Conservation (phyloP, 2,113 vertebrate species). For the Oxyura jamaicensis region DNA sequence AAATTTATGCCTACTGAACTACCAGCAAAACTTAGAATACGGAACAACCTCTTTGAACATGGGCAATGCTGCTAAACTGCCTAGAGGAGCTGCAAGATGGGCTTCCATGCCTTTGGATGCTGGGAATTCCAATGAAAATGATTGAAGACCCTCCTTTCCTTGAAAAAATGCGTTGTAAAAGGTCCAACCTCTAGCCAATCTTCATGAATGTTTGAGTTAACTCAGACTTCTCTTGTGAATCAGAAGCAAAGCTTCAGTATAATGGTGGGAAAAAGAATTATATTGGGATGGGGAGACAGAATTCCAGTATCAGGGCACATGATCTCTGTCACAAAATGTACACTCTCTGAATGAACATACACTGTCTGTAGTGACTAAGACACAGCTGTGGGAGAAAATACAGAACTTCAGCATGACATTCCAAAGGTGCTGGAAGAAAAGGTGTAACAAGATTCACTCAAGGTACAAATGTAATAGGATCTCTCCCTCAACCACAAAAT, state of each 20-base stretch:
- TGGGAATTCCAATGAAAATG: neutral
- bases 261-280: neutral
- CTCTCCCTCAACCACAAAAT: neutral
- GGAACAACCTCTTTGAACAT: neutral
- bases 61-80: neutral
- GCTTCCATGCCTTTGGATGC: neutral
- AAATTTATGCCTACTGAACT: neutral
- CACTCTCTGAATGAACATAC: neutral
- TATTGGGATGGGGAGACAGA: neutral
- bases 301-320: neutral
- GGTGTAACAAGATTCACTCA: neutral
- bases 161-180: neutral
- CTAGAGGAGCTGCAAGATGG: neutral
- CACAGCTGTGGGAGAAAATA: neutral
- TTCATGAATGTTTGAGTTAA: neutral
- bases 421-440: neutral
- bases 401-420: neutral
- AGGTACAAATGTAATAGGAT: neutral
- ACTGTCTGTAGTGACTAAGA: neutral
- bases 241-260: neutral
- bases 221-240: neutral
- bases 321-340: neutral
- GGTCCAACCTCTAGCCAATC: neutral
- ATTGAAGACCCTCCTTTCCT: neutral
- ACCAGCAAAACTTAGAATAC: neutral